Evolutionary conservation across 1,140 invertebrate species (phyloP).

Genomic region (Arion vulgaris): DNA sequence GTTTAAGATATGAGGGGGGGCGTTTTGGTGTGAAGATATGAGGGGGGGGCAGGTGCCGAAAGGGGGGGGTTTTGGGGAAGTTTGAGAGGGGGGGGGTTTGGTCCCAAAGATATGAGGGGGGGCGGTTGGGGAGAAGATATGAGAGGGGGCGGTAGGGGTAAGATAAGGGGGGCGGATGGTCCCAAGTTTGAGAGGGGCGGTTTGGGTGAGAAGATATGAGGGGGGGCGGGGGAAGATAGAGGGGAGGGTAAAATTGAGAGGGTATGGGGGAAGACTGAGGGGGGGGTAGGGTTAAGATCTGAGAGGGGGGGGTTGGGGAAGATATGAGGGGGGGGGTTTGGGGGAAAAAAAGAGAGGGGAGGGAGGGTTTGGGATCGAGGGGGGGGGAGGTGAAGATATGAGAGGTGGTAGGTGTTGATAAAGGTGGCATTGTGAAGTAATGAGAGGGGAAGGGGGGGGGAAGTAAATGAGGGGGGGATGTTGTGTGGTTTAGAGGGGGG

Average conservation of each 20-base stretch:
- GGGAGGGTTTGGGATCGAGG: background rate
- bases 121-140: background rate
- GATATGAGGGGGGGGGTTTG: background rate
- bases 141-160: background rate
- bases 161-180: background rate
- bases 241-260: background rate
- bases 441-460: background rate
- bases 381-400: background rate
- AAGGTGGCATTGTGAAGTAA: background rate
- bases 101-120: background rate
- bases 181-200: background rate
- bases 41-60: too few species aligned
- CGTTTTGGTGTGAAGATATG: too few species aligned
- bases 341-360: background rate
- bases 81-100: too few species aligned
- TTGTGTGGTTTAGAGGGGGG: background rate
- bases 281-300: background rate
- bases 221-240: conserved; percentile 15
- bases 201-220: background rate
- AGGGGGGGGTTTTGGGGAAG: too few species aligned
- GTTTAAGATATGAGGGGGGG: too few species aligned
- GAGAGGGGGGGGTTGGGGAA: background rate
- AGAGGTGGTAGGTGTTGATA: background rate
- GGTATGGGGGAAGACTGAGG: background rate
- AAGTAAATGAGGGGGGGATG: too few species aligned